Base-by-base conservation (phyloP, 1,140 invertebrate species). In the Euura lappo region DNA sequence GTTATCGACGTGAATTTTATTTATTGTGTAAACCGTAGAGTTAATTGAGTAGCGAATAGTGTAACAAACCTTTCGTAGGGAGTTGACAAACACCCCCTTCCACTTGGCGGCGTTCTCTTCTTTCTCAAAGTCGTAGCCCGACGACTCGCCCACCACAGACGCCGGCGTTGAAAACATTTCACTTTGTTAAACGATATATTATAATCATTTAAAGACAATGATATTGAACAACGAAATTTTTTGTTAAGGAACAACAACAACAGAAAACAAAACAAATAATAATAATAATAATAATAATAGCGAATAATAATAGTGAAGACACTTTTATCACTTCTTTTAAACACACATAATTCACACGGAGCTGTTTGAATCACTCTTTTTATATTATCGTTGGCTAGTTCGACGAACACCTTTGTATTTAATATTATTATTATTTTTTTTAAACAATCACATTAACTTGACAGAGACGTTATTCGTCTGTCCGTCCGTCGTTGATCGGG, bases 61-160 rank as follows among this genome's bases (percentile, higher is more conserved):
- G 65, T 64, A 51, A 79, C 79, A 83, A 87, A 93, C 93, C 91
- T 94, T 94, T 79, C 91, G 91, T 78, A 95, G 87, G 64, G 94
- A 93, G 81, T 91, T 92, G 81, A 95, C 92, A 88, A 97, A 95
- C 60, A 97, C 90, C 77, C 95, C 94, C 84, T 93, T 94, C 96
- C 96, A 98, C 91, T 96, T 96, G 76, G 91, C 90, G 76, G 91
- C 90, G 88, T 97, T 97, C 85, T 97, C 95, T 79, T 93, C 93
- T 83, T 94, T 95, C 82, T 93, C 91, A 86, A 97, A 97, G 88
- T 97, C 94, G 88, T 96, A 97, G 83, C 91, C 91, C 81, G 91
- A 90, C 81, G 90, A 89, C 87, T 93, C 91, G 81, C 89, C 86
- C 77, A 84, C 85, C 73, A 85, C 83, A 73, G 87, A 88, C 71